A percentile compares a stretch with the other conserved stretches of the same genome.
Conservation (phyloP, 2,797 vertebrate species). For the Gadopsis marmoratus region DNA sequence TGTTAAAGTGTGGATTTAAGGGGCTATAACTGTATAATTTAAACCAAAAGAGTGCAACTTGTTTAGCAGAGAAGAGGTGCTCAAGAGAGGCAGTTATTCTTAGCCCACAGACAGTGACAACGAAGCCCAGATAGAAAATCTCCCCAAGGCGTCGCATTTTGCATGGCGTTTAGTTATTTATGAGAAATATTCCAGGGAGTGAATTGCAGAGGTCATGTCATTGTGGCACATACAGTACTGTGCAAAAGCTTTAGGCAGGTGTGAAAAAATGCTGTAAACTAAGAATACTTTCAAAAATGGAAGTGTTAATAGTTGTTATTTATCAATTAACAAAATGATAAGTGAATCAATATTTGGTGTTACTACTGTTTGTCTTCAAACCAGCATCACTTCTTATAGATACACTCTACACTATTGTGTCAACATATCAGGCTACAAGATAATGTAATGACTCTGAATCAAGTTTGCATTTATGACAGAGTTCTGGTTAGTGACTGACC, state of each 20-base stretch:
- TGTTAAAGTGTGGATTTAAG: slow-evolving; percentile 10
- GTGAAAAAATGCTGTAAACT: no score
- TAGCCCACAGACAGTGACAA: slow-evolving; percentile 60
- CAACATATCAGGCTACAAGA: background rate
- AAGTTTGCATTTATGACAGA: slow-evolving; percentile 13
- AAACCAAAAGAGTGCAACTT: slow-evolving; percentile 47
- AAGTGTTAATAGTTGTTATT: no score
- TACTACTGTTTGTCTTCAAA: no score
- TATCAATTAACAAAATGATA: no score
- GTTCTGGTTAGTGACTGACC: background rate
- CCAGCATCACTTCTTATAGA: no score
- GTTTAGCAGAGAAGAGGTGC: slow-evolving; percentile 48
- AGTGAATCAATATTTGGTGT: no score
- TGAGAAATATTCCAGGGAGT: slow-evolving; percentile 73
- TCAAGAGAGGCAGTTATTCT: slow-evolving; percentile 69
- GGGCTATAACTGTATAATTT: slow-evolving; percentile 36
- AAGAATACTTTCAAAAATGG: no score
- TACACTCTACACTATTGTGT: background rate
- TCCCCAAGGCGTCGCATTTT: slow-evolving; percentile 71
- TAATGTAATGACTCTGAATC: slow-evolving; percentile 8
- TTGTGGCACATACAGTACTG: slow-evolving; percentile 50
- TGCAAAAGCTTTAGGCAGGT: no score
- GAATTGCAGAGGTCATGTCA: slow-evolving; percentile 78
- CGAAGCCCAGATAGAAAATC: slow-evolving; percentile 54
- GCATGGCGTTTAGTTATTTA: slow-evolving; percentile 81